A percentile compares a stretch with the other conserved stretches of the same genome.
These are phyloP conservation scores for Himalopsyche kuldschensis DNA, from an alignment of 2,888 invertebrate genomes.

Conservation along the genomic window DNA sequence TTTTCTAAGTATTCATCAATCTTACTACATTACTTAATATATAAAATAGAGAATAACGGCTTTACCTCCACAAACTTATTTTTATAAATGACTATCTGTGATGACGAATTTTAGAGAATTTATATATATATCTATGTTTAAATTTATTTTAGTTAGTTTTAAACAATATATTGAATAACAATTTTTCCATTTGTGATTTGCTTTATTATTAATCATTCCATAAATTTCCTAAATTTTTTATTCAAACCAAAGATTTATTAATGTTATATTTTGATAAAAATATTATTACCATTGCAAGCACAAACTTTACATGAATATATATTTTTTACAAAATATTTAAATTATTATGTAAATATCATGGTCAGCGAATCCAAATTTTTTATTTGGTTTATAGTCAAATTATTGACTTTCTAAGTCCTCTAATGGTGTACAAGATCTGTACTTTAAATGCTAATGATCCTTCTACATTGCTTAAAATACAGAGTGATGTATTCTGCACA, in stretches of 20 bases:
- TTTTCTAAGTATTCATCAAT: not conserved
- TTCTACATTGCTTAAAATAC: too few species aligned
- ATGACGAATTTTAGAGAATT: not conserved
- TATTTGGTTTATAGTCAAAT: too few species aligned
- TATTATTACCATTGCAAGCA: too few species aligned
- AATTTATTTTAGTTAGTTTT: not conserved
- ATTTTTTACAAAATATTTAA: too few species aligned
- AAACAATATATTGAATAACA: not conserved
- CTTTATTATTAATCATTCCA: not conserved
- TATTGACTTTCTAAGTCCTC: too few species aligned
- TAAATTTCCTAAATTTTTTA: not conserved
- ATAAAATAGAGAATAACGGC: not conserved
- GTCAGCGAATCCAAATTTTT: too few species aligned
- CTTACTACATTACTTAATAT: not conserved
- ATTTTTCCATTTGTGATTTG: too few species aligned
- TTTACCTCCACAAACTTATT: not conserved
- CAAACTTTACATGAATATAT: too few species aligned
- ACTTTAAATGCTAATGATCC: too few species aligned
- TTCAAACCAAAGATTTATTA: not conserved
- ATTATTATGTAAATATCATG: too few species aligned
- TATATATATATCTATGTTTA: not conserved
- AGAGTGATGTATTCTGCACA: too few species aligned
- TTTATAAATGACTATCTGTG: not conserved
- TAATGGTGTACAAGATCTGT: too few species aligned
- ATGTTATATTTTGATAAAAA: not conserved